Conservation (phyloP, 37 sponge, comb jelly and placozoan species). For the Oscarella lobularis region DNA sequence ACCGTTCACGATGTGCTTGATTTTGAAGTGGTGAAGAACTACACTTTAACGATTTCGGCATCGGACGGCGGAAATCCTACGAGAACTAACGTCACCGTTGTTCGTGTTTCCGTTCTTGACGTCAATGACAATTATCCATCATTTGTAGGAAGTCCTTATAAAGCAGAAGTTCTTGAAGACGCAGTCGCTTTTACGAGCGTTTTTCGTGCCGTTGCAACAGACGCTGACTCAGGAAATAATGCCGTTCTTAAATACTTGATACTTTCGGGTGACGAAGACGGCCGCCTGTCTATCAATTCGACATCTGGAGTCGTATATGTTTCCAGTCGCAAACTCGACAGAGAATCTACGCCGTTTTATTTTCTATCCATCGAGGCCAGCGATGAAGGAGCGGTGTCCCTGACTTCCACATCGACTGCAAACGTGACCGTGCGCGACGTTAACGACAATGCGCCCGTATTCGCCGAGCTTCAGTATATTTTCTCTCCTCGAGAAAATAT, state of each 20-base stretch:
- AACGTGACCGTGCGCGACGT: background rate
- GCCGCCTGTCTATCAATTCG: background rate
- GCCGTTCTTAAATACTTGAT: background rate
- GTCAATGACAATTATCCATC: constrained; percentile 53
- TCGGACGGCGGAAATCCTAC: background rate
- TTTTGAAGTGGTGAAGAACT: background rate
- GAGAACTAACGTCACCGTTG: background rate
- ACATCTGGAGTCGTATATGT: background rate
- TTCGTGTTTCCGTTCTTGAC: constrained; percentile 22
- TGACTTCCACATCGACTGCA: background rate
- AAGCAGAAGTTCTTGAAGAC: constrained; percentile 17
- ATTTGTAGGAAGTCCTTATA: constrained; percentile 23
- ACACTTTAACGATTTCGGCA: background rate
- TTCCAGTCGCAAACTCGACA: constrained; percentile 19
- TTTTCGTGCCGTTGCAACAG: background rate
- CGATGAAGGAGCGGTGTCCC: background rate
- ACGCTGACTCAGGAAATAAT: background rate
- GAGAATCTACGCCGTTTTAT: constrained; percentile 30
- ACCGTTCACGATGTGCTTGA: background rate
- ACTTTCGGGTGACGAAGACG: background rate
- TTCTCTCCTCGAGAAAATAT: background rate
- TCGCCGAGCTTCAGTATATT: background rate
- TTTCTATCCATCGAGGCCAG: constrained; percentile 19
- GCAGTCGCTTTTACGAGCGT: background rate
- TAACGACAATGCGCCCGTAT: background rate